phyloP scores from a whole-genome alignment of 2,797 vertebrate genomes.

The Pseudochaenichthys georgianus region DNA sequence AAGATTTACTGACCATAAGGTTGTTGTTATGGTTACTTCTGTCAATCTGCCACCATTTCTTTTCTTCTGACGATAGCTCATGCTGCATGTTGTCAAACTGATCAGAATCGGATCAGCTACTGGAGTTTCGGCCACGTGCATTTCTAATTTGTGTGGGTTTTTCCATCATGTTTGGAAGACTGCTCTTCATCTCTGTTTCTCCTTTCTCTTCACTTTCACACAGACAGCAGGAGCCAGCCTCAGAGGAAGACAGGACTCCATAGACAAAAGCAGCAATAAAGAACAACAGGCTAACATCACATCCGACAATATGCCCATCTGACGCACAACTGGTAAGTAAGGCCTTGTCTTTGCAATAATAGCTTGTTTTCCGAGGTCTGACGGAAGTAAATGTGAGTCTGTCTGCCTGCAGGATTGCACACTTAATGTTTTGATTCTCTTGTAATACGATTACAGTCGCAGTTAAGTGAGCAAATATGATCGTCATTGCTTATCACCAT shows the following conservation, averaged over 20 bases:
- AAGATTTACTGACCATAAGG: neutral
- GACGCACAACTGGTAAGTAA: constrained; percentile 74
- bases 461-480: neutral
- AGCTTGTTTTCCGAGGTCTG: neutral
- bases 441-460: neutral
- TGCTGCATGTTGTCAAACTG: too few relatives aligned
- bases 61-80: neutral
- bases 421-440: neutral
- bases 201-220: constrained; percentile 18
- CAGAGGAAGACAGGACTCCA: constrained; percentile 37
- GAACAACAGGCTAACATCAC: constrained; percentile 38
- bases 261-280: constrained; percentile 33
- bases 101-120: constrained; percentile 3
- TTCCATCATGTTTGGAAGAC: constrained; percentile 44
- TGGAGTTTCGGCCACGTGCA: constrained; percentile 18
- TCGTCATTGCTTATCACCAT: too few relatives aligned
- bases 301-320: constrained; percentile 73
- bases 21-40: neutral
- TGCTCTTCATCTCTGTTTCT: constrained; percentile 23
- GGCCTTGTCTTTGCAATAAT: neutral
- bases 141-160: constrained; percentile 32
- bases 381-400: neutral
- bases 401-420: neutral
- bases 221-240: constrained; percentile 47
- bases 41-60: neutral